A percentile compares a stretch with the other conserved stretches of the same genome.
Conservation (phyloP, 2,888 invertebrate species). For the Electrophaes corylata region DNA sequence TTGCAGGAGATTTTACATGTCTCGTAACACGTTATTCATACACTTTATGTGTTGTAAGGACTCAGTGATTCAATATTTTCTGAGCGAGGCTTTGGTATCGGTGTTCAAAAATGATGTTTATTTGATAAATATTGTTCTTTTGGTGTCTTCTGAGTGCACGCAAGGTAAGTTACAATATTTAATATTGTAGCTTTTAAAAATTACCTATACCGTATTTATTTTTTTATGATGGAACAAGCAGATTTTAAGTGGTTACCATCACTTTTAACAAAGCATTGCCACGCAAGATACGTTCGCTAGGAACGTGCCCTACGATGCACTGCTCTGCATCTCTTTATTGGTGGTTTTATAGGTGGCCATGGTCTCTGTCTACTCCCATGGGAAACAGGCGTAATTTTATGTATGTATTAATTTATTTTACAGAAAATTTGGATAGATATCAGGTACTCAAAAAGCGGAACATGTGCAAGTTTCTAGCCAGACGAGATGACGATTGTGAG, state of each 20-base stretch:
- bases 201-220: no score
- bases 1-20: slow-evolving; percentile 65
- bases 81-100: slow-evolving; percentile 66
- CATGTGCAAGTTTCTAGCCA: slow-evolving; percentile 50
- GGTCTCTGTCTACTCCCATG: no score
- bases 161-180: slow-evolving; percentile 51
- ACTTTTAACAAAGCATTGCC: no score
- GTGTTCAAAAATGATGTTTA: slow-evolving; percentile 77
- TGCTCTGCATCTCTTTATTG: no score
- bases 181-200: neutral
- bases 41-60: slow-evolving; percentile 83
- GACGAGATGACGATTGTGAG: slow-evolving; percentile 44
- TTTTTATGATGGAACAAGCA: no score
- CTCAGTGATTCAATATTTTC: slow-evolving; percentile 59
- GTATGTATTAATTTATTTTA: slow-evolving; percentile 32
- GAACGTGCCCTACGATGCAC: no score
- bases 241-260: no score
- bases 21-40: slow-evolving; percentile 85
- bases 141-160: slow-evolving; percentile 72
- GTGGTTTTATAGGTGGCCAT: no score
- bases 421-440: slow-evolving; percentile 52
- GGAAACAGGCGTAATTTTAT: no score
- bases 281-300: no score
- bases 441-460: slow-evolving; percentile 54
- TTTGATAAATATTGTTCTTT: slow-evolving; percentile 75